Evolutionary conservation across 2,113 vertebrate genomes (phyloP).

Genomic region (Gila orcuttii): DNA sequence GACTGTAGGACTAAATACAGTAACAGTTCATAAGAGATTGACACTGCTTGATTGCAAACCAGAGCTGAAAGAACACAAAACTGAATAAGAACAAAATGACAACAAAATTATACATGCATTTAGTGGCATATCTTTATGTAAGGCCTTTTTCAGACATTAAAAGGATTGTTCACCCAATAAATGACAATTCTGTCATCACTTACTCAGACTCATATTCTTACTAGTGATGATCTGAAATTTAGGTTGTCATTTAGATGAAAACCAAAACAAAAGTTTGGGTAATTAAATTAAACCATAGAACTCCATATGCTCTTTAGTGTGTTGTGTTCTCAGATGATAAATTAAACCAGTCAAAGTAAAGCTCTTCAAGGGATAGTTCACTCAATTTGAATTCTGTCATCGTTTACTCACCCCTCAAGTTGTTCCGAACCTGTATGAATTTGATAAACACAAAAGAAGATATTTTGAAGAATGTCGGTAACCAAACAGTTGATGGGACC

Average conservation of each 20-base stretch:
- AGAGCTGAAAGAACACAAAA: not conserved
- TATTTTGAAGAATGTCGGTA: no score
- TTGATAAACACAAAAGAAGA: no score
- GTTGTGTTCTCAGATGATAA: not conserved
- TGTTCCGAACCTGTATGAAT: no score
- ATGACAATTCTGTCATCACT: not conserved
- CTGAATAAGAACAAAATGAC: not conserved
- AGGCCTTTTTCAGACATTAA: not conserved
- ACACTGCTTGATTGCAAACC: not conserved
- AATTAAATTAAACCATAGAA: not conserved
- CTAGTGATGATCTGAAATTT: not conserved
- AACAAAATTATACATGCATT: not conserved
- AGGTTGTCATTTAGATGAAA: not conserved
- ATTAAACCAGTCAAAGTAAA: not conserved
- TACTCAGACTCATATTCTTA: not conserved
- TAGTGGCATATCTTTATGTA: not conserved
- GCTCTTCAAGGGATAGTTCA: not conserved
- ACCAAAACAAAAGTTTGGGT: not conserved
- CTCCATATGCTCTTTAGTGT: not conserved
- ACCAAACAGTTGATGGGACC: no score
- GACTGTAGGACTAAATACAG: slow-evolving; percentile 24
- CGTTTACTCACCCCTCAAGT: no score
- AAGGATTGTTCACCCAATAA: not conserved
- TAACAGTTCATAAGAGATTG: slow-evolving; percentile 20
- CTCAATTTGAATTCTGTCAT: no score